Evolutionary conservation across 2,113 vertebrate species (phyloP), one percentile per base, ranked within the genome.

Genomic region (Anseranas semipalmata): DNA sequence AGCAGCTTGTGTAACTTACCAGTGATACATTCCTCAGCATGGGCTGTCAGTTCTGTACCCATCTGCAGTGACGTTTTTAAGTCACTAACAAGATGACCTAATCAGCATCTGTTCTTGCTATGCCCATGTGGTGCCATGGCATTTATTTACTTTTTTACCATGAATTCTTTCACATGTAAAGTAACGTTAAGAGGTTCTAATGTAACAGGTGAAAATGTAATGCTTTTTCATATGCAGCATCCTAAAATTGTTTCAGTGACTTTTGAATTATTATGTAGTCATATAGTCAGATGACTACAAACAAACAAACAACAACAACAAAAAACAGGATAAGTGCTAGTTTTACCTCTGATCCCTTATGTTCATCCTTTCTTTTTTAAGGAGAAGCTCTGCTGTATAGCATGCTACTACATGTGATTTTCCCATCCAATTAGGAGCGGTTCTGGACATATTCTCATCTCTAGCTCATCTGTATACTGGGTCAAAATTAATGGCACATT

Each of bases 1-100:
- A 72, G 80, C 94, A 97, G 95, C 90, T 74, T 97, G 85, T 81
- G 75, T 63, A 97, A 86, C 78, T 90, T 74, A 89, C 9, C 83
- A 95, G 60, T 70, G 72, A 93, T 76, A 52, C 60, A 67, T 74
- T 52, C 73, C 59, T 67, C 88, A 96, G 95, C 91, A 94, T 67
- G 62, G 85, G 66, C 96, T 96, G 89, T 89, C 94, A 94, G 79
- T 53, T 94, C 81, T 80, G 85, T 70, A 96, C 83, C 84, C 90
- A 90, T 91, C 75, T 52, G 32, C 91, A 95, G 39, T 76, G 75
- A 85, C 9, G 67, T 53, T 95, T 92, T 74, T 45, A 92, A 95
- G 84, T 75, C 91, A 89, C 56, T 89, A 78, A 96, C 74, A 79
- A 91, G 94, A 93, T 92, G 94, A 96, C 95, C 94, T 95, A 91